These are phyloP conservation scores for Melanostigma gelatinosum DNA, from an alignment of 2,113 vertebrate genomes.

Conservation along the genomic window DNA sequence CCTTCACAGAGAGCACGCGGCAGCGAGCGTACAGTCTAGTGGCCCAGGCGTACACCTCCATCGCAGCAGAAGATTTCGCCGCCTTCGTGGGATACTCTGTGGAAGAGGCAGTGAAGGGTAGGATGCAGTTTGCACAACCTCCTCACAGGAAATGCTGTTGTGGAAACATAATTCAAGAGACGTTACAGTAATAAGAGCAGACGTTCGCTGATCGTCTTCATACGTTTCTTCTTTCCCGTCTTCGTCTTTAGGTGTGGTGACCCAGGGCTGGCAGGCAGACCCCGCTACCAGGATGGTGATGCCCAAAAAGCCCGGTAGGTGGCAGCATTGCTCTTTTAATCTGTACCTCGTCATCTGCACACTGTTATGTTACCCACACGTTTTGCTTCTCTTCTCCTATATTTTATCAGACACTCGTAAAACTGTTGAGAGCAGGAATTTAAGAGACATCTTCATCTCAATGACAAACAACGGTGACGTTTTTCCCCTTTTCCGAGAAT, in stretches of 20 bases:
- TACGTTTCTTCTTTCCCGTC: not conserved
- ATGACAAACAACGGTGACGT: not conserved
- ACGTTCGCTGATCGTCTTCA: not conserved
- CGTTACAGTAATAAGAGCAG: not conserved
- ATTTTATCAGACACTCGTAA: constrained; percentile 10
- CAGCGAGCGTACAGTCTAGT: constrained; percentile 92
- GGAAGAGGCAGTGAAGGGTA: constrained; percentile 96
- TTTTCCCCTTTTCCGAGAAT: constrained; percentile 17
- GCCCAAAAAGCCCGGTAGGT: constrained; percentile 97
- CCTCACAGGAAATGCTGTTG: not conserved
- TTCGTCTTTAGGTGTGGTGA: constrained; percentile 87
- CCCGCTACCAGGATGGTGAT: constrained; percentile 95
- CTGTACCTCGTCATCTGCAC: rapidly evolving
- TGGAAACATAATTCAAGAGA: not conserved
- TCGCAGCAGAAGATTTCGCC: constrained; percentile 93
- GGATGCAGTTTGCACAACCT: not conserved
- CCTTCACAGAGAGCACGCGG: constrained; percentile 87
- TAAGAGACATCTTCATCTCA: not conserved
- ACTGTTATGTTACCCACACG: not conserved
- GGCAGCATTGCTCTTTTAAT: constrained; percentile 71
- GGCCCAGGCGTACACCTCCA: constrained; percentile 96
- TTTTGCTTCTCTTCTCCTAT: not conserved
- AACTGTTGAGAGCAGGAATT: constrained; percentile 27
- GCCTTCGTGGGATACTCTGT: constrained; percentile 96
- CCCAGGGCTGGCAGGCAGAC: constrained; percentile 96